phyloP scores from a whole-genome alignment of 2,113 vertebrate species.

The Atrichornis clamosus region DNA sequence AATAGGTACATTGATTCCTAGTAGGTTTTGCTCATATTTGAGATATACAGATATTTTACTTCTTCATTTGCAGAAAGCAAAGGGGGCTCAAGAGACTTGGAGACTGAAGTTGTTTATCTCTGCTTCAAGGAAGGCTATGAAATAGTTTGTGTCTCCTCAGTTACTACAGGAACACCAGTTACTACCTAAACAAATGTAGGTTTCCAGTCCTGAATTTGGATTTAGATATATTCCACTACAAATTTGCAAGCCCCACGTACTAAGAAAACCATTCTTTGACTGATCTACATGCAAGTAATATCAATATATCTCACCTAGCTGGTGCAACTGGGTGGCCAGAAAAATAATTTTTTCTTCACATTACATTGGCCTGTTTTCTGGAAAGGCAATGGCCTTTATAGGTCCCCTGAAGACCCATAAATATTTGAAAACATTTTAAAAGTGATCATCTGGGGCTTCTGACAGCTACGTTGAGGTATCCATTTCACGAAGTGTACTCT shows the following conservation, averaged over 20 bases:
- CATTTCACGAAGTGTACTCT: constrained; percentile 28
- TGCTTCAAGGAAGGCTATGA: background rate
- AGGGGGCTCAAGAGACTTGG: background rate
- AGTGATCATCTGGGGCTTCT: constrained; percentile 20
- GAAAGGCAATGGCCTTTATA: constrained; percentile 5
- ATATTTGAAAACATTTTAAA: constrained; percentile 45
- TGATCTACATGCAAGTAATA: background rate
- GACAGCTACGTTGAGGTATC: background rate
- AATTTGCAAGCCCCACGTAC: background rate
- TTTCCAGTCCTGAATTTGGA: background rate
- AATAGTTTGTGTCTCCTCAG: background rate
- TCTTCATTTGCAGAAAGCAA: background rate
- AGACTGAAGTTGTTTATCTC: background rate
- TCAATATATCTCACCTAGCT: background rate
- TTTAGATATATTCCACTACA: background rate
- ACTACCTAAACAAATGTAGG: background rate
- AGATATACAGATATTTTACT: background rate
- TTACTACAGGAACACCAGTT: background rate
- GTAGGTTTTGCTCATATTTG: background rate
- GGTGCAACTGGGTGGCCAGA: constrained; percentile 21
- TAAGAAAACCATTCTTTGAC: background rate
- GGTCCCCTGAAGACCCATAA: constrained; percentile 9
- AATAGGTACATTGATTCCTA: background rate
- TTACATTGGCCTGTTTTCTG: constrained; percentile 29
- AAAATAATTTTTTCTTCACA: constrained; percentile 18